Evolutionary conservation across 2,888 invertebrate genomes (phyloP).

Genomic region (Nephrotoma appendiculata): DNA sequence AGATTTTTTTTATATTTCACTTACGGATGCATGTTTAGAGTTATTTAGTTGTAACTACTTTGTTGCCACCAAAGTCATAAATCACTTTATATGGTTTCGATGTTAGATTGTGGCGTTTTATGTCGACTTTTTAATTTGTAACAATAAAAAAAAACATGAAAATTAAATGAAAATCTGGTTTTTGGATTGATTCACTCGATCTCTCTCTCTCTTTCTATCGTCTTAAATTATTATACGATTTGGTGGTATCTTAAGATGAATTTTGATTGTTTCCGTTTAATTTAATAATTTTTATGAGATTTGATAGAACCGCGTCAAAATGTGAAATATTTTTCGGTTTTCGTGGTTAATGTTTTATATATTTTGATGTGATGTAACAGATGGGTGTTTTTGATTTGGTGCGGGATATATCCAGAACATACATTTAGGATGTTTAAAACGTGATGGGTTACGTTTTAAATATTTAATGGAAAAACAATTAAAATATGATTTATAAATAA

Average conservation of each 20-base stretch:
- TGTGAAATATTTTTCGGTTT: not conserved
- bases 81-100: not conserved
- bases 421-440: not conserved
- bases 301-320: not conserved
- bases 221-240: not conserved
- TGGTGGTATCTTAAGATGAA: not conserved
- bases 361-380: not conserved
- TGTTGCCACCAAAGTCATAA: not conserved
- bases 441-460: not conserved
- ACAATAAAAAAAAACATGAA: not conserved
- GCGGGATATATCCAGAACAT: not conserved
- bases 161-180: not conserved
- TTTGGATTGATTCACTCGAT: not conserved
- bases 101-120: not conserved
- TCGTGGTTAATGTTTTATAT: not conserved
- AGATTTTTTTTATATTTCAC: not conserved
- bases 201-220: not conserved
- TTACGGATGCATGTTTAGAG: not conserved
- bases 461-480: not conserved
- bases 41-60: not conserved
- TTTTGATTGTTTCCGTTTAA: not conserved
- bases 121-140: not conserved
- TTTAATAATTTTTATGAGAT: not conserved
- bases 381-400: not conserved
- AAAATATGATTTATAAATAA: not conserved